These are phyloP conservation scores for Xenopus petersii DNA, from an alignment of 2,797 vertebrate genomes.

Conservation along the genomic window DNA sequence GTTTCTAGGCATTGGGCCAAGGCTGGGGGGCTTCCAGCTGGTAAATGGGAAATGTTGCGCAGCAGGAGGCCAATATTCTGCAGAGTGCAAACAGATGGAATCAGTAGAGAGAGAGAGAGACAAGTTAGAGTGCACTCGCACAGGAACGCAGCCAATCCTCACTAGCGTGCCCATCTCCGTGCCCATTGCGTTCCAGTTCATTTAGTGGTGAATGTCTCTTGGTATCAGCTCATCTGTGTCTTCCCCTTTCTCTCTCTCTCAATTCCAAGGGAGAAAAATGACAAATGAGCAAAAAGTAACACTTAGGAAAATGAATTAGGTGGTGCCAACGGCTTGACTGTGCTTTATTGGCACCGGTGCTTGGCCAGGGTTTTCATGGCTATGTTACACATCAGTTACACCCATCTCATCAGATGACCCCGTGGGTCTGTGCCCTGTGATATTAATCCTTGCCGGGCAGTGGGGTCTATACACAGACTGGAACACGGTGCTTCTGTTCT, in stretches of 20 bases:
- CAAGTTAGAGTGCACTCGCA: constrained; percentile 70
- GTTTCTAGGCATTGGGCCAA: constrained; percentile 63
- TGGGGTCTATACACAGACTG: no score
- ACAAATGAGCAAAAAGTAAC: background rate
- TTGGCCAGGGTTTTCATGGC: background rate
- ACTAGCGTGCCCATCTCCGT: constrained; percentile 51
- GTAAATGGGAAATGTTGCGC: constrained; percentile 89
- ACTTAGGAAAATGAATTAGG: constrained; percentile 1
- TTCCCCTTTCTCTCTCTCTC: constrained; percentile 55
- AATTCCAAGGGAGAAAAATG: constrained; percentile 65
- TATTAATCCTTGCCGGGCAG: no score
- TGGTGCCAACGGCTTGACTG: background rate
- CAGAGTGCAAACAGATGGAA: constrained; percentile 80
- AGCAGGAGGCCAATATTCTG: constrained; percentile 71
- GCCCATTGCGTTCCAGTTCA: constrained; percentile 72
- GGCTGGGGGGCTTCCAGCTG: constrained; percentile 73
- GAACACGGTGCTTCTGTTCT: no score
- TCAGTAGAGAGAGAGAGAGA: constrained; percentile 76
- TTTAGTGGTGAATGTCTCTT: constrained; percentile 73
- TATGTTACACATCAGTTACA: background rate
- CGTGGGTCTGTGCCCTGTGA: no score
- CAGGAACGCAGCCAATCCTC: constrained; percentile 69
- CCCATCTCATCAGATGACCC: background rate
- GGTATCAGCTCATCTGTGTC: constrained; percentile 73
- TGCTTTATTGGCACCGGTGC: background rate